Evolutionary conservation across 2,797 vertebrate species (phyloP), one percentile per base, ranked within the genome.

Genomic region (Eremophila alpestris): DNA sequence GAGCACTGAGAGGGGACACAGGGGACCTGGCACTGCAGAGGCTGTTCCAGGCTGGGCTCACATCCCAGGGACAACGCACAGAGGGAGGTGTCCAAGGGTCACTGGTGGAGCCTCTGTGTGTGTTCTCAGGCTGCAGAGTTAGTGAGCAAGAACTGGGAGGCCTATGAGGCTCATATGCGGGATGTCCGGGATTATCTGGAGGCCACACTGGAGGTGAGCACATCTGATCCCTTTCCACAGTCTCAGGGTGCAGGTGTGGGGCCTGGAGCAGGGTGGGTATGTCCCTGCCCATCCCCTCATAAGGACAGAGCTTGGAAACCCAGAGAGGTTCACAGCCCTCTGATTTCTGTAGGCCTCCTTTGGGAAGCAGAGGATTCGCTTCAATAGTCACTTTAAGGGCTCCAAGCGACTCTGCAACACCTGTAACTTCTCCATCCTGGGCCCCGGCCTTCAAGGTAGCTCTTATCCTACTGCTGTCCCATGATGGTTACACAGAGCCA

Each of bases 401-500:
- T 97, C 98, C 3, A 98, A 98, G 43, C 93, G 97, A 52, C 98
- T 99, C 64, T 98, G 99, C 36, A 99, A 99, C 96, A 99, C 99
- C 23, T 99, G 98, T 82, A 99, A 99, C 54, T 97, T 99, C 85
- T 99, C 99, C 88, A 98, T 99, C 96, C 87, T 96, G 77, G 99
- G 99, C 26, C 97, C 98, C 45, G 95, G 95, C 52, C 97, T 99
- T 90, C 98, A 98, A 98, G 99, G 99, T 99, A 97, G 77, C 23
- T 48, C 5, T 65, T 43, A 22, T 0, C 21, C 29, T 34, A 16
- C 30, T 0, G 0, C 52, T 74, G 70, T 16, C 30, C 13, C 0
- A 0, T 41, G 84, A 38, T 34, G 48, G 23, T 56, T 36, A 29
- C 22, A 16, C 1, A 4, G 74, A 83, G 71, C 46, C 22, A 36